Percentiles rank a stretch among this genome's conserved stretches.
These are phyloP conservation scores for Holothuria glaberrima DNA, from an alignment of 35 echinoderm and acorn worm genomes.

Conservation along the genomic window DNA sequence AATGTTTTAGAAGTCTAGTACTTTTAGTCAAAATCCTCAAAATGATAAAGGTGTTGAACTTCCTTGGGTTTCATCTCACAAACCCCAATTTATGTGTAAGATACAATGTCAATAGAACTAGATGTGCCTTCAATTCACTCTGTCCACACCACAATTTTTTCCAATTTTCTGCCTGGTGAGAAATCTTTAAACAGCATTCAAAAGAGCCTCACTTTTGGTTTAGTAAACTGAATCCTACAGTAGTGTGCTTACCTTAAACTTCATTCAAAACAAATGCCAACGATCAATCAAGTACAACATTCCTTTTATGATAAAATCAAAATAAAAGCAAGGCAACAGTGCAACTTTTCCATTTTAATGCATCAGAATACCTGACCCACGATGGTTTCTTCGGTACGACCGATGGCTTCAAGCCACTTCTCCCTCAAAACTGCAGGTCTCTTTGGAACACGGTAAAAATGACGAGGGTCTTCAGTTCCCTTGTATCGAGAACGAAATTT, in stretches of 20 bases:
- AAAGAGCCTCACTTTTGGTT: no score
- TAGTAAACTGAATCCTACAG: no score
- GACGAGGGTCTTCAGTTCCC: constrained; percentile 99
- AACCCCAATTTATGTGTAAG: no score
- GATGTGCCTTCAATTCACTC: no score
- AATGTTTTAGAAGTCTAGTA: no score
- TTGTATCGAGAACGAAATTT: constrained; percentile 99
- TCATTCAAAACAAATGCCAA: neutral
- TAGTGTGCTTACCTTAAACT: neutral
- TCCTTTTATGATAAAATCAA: neutral
- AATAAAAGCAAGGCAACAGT: neutral
- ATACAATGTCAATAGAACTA: no score
- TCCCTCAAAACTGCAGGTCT: constrained; percentile 94
- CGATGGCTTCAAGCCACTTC: constrained; percentile 99
- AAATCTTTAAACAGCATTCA: no score
- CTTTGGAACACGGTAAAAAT: constrained; percentile 99
- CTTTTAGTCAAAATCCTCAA: no score
- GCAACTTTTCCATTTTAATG: neutral
- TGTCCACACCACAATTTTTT: no score
- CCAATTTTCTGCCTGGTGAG: no score
- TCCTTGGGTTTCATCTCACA: no score
- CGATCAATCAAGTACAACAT: neutral
- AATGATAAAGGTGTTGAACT: no score
- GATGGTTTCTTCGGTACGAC: constrained; percentile 99
- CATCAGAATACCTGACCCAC: constrained; percentile 94